phyloP scores from a whole-genome alignment of 1,140 invertebrate genomes.

The Solenopsis invicta region DNA sequence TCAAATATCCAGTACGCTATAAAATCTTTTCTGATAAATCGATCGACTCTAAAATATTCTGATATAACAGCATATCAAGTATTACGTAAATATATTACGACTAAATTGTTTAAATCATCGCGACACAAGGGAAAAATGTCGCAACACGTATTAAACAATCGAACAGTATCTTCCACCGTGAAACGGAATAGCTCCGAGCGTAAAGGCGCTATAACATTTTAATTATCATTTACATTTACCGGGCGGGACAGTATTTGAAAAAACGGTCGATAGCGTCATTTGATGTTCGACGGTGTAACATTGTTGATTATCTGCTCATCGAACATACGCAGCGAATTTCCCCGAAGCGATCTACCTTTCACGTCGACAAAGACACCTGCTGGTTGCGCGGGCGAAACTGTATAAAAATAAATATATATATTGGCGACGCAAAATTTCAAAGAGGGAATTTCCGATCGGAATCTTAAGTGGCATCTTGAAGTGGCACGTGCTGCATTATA shows the following conservation, averaged over 20 bases:
- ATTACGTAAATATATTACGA: constrained; percentile 28
- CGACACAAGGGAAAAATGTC: not conserved
- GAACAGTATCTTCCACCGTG: not conserved
- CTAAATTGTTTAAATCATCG: constrained; percentile 10
- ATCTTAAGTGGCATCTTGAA: constrained; percentile 39
- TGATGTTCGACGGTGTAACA: constrained; percentile 51
- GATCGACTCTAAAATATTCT: not conserved
- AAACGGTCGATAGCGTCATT: constrained; percentile 40
- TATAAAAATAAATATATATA: not conserved
- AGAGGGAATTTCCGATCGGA: constrained; percentile 14
- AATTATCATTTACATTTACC: constrained; percentile 32
- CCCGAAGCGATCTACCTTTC: constrained; percentile 64
- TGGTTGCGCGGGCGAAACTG: constrained; percentile 19
- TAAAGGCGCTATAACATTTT: constrained; percentile 4
- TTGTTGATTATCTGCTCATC: constrained; percentile 57
- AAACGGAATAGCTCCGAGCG: not conserved
- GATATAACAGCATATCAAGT: not conserved
- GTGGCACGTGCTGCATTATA: constrained; percentile 28
- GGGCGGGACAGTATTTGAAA: constrained; percentile 1
- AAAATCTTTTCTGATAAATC: constrained; percentile 24
- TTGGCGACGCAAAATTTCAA: constrained; percentile 40
- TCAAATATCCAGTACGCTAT: constrained; percentile 15
- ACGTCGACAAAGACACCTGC: constrained; percentile 40
- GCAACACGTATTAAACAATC: not conserved
- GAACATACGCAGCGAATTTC: constrained; percentile 45